Base-by-base conservation (phyloP, 2,797 vertebrate species). In the Enteromius anoplus region DNA sequence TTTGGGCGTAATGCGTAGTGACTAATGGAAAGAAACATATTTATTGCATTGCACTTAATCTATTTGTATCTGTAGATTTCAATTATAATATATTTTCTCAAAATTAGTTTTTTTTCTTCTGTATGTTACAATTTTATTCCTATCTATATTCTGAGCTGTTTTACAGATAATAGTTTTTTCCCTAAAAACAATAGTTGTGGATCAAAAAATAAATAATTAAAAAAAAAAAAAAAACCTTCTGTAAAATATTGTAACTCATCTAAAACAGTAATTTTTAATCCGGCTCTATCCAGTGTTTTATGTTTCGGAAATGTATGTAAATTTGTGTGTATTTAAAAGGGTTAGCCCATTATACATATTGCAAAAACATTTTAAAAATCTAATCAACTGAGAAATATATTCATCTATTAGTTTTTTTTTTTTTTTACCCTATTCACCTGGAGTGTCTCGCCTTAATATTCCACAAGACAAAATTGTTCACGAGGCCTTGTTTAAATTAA, bases 361-460 rank as follows among this genome's bases (percentile, higher is more conserved):
- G 34, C 7, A 34, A 64, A 4, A 32, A 32, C 26, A 64, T 34
- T 65, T 65, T 3, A 60, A 26, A 60, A 60, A 26, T n/a, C 8
- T 10, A 55, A 55, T 55, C 53, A 9, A 9, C 19, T 60, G 23
- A 5, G 23, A 14, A 60, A 60, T 14, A 60, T 60, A 26, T 45
- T 45, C 11, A 45, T 45, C 42, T 45, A 4, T 26, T 23, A 23
- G 10, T 60, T 58, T n/a, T n/a, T 21, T 21, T 55, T 51, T 58
- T 62, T 62, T 19, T 65, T 34, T 17, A 65, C 62, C 15, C 29
- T 9, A 17, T 65, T 65, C 62, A 65, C 7, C 62, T 34, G 62
- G 29, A 65, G 29, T 34, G 62, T 34, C 62, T 34, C 62, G 62
- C 62, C 62, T 65, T 65, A 47, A 49, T 23, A 76, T 40, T 60